Evolutionary conservation across 2,888 invertebrate species (phyloP), one percentile per base, ranked within the genome.

Genomic region (Euspilapteryx auroguttella): DNA sequence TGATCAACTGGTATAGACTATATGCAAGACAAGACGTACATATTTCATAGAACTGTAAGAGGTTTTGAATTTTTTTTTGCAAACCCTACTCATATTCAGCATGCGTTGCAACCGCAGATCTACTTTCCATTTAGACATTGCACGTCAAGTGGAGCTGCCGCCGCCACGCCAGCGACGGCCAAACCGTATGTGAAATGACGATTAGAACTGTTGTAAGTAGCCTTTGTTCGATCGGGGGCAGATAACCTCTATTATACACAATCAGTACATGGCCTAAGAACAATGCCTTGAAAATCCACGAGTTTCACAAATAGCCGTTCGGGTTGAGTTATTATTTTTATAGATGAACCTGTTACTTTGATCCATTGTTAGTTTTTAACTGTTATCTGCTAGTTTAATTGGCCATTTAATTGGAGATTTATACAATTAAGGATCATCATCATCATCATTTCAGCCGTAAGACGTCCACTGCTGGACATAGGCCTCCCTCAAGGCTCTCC

Each of bases 151-250:
- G n/a, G n/a, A n/a, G n/a, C n/a, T n/a, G n/a, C n/a, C n/a, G n/a
- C n/a, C n/a, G 49, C 45, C 47, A 53, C 53, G 52, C 49, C 51
- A 48, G 48, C 52, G 48, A 65, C 64, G 62, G 64, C 58, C 15
- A 21, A 27, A 13, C 21, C 49, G 65, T 66, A 69, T 69, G 68
- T 68, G 73, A 73, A 75, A 73, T 68, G 68, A 61, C 62, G 69
- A 73, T 71, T 71, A 69, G 57, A 68, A 73, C 73, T 65, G 68
- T 68, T 69, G 59, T 56, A 68, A 68, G 69, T 68, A 68, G 69
- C 62, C 62, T 71, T 75, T 75, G 75, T 75, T 66, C 45, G 69
- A 73, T 75, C 49, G 42, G 34, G 34, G 37, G 31, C 32, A 32
- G 71, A 73, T 73, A 73, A 54, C 39, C 33, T 32, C 31, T 46